Evolutionary conservation across 2,797 vertebrate species (phyloP), one percentile per base, ranked within the genome.

Genomic region (Petrocephalus sullivani): DNA sequence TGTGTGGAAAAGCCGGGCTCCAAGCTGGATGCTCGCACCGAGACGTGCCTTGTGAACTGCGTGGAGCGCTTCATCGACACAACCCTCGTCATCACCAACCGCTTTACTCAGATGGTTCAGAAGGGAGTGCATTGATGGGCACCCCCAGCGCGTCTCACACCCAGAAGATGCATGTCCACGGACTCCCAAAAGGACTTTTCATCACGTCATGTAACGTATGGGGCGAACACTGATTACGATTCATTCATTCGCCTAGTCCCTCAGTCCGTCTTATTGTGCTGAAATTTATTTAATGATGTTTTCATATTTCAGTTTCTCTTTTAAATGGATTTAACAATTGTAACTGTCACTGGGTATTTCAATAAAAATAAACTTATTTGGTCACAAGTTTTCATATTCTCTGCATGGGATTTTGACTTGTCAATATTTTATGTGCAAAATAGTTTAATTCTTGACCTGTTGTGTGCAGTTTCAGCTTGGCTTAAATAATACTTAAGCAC

Each of bases 41-140:
- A 98, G 94, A 93, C 95, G 0, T 98, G 97, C 85, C 94, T 98
- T 37, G 95, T 96, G 87, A 98, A 91, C 93, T 98, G 97, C 0
- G 97, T 97, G 89, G 96, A 98, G 91, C 95, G 97, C 12, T 98
- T 98, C 93, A 97, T 98, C 16, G 97, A 98, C 92, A 97, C 97
- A 71, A 98, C 97, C 7, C 93, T 98, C 87, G 87, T 93, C 87
- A 96, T 98, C 92, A 98, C 97, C 87, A 96, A 96, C 91, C 97
- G 97, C 88, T 98, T 98, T 93, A 95, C 97, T 0, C 97, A 98
- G 92, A 96, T 98, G 92, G 95, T 98, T 87, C 97, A 98, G 94
- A 98, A 98, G 91, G 96, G 97, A 46, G 89, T 94, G 3, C 96
- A 97, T 58, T 97, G 92, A 93, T 28, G 14, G 19, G 49, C 12